Percentiles rank a stretch among this genome's conserved stretches.
Conservation (phyloP, 2,888 invertebrate species). For the Rhaphigaster nebulosa region DNA sequence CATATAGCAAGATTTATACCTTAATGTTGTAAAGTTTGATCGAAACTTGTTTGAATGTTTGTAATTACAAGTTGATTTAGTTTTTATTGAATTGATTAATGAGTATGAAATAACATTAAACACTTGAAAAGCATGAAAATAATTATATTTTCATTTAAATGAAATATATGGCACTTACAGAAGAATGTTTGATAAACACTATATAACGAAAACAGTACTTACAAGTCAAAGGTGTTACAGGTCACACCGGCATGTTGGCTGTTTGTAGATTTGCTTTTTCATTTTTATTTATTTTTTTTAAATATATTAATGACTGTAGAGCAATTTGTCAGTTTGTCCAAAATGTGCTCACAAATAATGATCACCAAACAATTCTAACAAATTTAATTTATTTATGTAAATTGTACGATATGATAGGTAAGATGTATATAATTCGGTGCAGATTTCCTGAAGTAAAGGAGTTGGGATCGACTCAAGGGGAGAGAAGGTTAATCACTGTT, state of each 20-base stretch:
- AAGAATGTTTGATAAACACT: conserved; percentile 53
- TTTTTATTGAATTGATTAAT: conserved; percentile 26
- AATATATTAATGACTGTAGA: conserved; percentile 54
- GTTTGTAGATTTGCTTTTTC: conserved; percentile 57
- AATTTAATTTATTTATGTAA: conserved; percentile 51
- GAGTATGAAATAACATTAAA: conserved; percentile 50
- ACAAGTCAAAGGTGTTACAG: conserved; percentile 57
- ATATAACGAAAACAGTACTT: conserved; percentile 38
- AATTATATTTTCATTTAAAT: conserved; percentile 48
- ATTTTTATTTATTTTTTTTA: conserved; percentile 30
- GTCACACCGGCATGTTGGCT: conserved; percentile 60
- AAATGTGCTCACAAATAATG: conserved; percentile 36
- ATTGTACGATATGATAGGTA: conserved; percentile 54
- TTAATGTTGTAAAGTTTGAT: background rate
- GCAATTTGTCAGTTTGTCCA: conserved; percentile 57
- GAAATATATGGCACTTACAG: conserved; percentile 33
- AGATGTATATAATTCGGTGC: conserved; percentile 59
- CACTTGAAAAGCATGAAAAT: conserved; percentile 46
- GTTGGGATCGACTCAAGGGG: conserved; percentile 53
- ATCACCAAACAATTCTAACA: conserved; percentile 23
- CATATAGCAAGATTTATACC: background rate
- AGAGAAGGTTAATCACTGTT: conserved; percentile 58
- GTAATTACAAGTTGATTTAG: conserved; percentile 12
- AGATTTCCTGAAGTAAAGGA: conserved; percentile 59
- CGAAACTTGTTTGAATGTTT: background rate